Evolutionary conservation across 2,113 vertebrate genomes (phyloP).

Genomic region (Pelmatolapia mariae): DNA sequence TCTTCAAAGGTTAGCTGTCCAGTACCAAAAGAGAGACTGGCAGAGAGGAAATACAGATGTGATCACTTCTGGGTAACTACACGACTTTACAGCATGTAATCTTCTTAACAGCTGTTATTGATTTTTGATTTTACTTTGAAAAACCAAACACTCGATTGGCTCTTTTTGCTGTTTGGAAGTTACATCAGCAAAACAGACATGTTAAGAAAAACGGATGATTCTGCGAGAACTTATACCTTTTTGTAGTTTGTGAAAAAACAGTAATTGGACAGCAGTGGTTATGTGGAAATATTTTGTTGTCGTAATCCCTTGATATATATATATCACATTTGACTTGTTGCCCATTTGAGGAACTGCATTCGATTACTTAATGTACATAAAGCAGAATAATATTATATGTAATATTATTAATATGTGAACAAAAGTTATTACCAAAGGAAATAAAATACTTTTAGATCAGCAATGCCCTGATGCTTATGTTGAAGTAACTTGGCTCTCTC

Average conservation of each 20-base stretch:
- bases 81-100: fast-evolving
- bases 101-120: not conserved
- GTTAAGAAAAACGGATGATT: not conserved
- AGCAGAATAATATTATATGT: not conserved
- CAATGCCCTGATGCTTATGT: not conserved
- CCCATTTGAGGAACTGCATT: not conserved
- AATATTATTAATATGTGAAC: not conserved
- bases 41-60: slow-evolving; percentile 74
- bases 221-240: not conserved
- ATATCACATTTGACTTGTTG: not conserved
- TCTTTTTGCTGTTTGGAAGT: not conserved
- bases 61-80: slow-evolving; percentile 32
- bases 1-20: slow-evolving; percentile 81
- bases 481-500: not conserved
- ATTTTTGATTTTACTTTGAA: not conserved
- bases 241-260: not conserved
- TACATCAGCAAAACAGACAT: not conserved
- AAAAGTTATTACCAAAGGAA: not conserved
- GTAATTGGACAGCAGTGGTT: not conserved
- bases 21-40: slow-evolving; percentile 84
- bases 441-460: not conserved
- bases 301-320: not conserved
- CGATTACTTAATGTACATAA: fast-evolving
- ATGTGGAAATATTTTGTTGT: not conserved
- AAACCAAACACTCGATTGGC: not conserved